Evolutionary conservation across 2,888 invertebrate species (phyloP).

Genomic region (Stenurella melanura): DNA sequence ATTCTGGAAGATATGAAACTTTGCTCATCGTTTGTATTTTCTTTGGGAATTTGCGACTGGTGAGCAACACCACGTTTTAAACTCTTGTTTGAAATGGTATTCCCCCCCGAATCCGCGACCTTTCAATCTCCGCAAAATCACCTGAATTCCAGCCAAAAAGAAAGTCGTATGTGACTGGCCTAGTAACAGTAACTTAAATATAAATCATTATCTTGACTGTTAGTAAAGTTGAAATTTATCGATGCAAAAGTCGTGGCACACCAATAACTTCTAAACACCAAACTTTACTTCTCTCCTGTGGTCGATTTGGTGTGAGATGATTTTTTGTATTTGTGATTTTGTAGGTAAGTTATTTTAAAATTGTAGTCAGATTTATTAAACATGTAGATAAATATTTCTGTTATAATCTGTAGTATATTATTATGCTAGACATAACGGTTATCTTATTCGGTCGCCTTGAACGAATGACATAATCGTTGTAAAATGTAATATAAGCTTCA

Average conservation of each 20-base stretch:
- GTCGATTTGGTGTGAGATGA: constrained; percentile 42
- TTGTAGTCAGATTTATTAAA: constrained; percentile 46
- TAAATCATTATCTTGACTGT: constrained; percentile 43
- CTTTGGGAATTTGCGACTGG: too few relatives aligned
- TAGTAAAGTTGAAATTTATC: constrained; percentile 41
- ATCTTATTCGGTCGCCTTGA: constrained; percentile 55
- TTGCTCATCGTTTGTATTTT: too few relatives aligned
- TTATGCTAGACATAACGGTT: constrained; percentile 51
- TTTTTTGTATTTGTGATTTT: constrained; percentile 50
- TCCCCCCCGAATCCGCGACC: too few relatives aligned
- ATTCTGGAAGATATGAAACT: too few relatives aligned
- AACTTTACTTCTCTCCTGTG: neutral
- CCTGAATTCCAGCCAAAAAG: too few relatives aligned
- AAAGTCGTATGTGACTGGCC: too few relatives aligned
- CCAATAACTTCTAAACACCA: constrained; percentile 17
- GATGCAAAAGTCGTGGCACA: constrained; percentile 18
- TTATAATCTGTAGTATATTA: constrained; percentile 47
- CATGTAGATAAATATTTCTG: constrained; percentile 53
- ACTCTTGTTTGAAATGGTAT: too few relatives aligned
- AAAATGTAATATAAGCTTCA: constrained; percentile 67
- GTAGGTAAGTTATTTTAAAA: constrained; percentile 51
- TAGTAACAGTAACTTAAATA: constrained; percentile 36
- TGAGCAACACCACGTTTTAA: too few relatives aligned
- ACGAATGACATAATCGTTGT: constrained; percentile 59
- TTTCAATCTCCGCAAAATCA: too few relatives aligned